Base-by-base conservation (phyloP, 2,113 vertebrate species). In the Corythornis vintsioides region DNA sequence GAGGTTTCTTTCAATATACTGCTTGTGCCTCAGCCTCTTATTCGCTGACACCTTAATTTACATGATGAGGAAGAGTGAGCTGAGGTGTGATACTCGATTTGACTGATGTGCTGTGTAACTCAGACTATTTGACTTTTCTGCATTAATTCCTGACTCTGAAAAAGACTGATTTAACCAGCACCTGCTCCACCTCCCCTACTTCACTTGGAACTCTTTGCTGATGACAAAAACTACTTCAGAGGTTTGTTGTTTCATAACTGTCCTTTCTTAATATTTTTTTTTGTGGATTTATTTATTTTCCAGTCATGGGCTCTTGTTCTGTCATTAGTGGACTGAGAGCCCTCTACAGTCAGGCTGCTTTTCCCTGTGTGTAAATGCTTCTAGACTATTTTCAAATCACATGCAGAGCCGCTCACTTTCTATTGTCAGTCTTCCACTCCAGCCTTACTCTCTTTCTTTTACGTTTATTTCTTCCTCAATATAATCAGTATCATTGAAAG, bases 231-330 rank as follows among this genome's bases (percentile, higher is more conserved):
- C 20, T 69, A 9, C 47, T 82, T 79, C 33, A 61, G 73, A 87
- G 82, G 47, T 66, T 13, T 75, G 9, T 57, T 63, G 31, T 57
- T 93, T 86, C 11, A 1, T 40, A 33, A 42, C 31, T 72, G 42
- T 53, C 35, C 10, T 79, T 15, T 59, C 33, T 86, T 76, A 73
- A 38, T 86, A 31, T 63, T 70, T 85, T 73, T n/a, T 76, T 31
- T 83, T 52, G 35, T 78, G 73, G 43, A 60, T 86, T 88, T 89
- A 72, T 83, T 88, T 86, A 42, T 59, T 84, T 92, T 76, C 42
- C 28, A 70, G n/a, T 67, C 35, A 63, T 0, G 0, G 9, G 6
- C 33, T 84, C 22, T 53, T 70, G 16, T 83, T 74, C 60, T 86
- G 50, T 74, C 40, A 4, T 59, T 55, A 55, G 31, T 77, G 19